A percentile compares a stretch with the other conserved stretches of the same genome.
Conservation (phyloP, 2,797 vertebrate species). For the Sebastes matsubarae region DNA sequence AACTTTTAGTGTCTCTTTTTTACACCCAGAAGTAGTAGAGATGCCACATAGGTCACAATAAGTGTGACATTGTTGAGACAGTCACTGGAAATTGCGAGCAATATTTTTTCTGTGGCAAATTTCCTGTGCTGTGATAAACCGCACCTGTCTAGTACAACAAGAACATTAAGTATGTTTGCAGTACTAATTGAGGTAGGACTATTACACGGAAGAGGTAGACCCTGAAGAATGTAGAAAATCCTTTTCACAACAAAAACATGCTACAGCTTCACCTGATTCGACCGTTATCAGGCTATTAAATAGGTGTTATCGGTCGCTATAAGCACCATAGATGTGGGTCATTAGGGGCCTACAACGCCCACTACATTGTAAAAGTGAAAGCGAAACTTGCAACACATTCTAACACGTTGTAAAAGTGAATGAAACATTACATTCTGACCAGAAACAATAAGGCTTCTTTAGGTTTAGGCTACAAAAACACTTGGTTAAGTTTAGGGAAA, state of each 20-base stretch:
- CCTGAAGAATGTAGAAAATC: not conserved
- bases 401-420: too few species aligned
- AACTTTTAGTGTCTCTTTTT: constrained; percentile 12
- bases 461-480: too few species aligned
- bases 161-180: not conserved
- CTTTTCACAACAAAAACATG: not conserved
- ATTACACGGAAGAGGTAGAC: not conserved
- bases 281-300: too few species aligned
- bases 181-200: not conserved
- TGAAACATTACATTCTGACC: too few species aligned
- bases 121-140: not conserved
- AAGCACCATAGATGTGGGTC: too few species aligned
- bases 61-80: not conserved
- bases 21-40: not conserved
- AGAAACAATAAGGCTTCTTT: too few species aligned
- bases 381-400: too few species aligned
- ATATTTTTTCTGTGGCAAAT: not conserved
- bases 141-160: not conserved
- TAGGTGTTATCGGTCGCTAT: too few species aligned
- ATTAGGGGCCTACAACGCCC: accelerated
- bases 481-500: too few species aligned
- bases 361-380: too few species aligned
- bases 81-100: not conserved
- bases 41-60: not conserved
- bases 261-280: too few species aligned